Percentiles rank a stretch among this genome's conserved stretches.
phyloP scores from a whole-genome alignment of 2,113 vertebrate species.

The Perccottus glenii region DNA sequence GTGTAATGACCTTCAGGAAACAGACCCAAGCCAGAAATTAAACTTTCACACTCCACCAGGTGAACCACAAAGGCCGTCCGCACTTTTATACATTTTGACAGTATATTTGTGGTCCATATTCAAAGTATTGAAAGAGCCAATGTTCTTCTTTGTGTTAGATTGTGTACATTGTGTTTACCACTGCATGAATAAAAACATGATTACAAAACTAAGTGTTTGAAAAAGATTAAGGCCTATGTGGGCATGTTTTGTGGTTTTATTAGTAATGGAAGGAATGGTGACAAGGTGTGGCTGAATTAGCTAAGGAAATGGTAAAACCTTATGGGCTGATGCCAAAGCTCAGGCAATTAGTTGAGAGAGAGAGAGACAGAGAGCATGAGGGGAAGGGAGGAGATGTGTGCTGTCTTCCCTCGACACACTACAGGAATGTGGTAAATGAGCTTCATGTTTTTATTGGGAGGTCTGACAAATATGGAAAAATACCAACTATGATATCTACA shows the following conservation, averaged over 20 bases:
- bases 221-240: conserved; percentile 12
- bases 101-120: no score
- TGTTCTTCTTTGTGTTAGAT: no score
- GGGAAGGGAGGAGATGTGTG: conserved; percentile 22
- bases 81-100: no score
- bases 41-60: no score
- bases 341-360: conserved; percentile 62
- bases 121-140: no score
- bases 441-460: conserved; percentile 7
- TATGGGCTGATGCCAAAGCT: conserved; percentile 47
- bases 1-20: no score
- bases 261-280: conserved; percentile 60
- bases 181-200: neutral
- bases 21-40: no score
- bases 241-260: conserved; percentile 53
- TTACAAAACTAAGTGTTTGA: conserved; percentile 17
- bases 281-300: conserved; percentile 60
- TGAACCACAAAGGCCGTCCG: no score
- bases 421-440: conserved; percentile 37
- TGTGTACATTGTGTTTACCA: neutral
- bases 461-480: neutral
- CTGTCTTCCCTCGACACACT: conserved; percentile 11
- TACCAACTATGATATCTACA: no score
- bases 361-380: conserved; percentile 42
- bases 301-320: conserved; percentile 64